phyloP scores from a whole-genome alignment of 2,113 vertebrate species.

The Struthidea cinerea region DNA sequence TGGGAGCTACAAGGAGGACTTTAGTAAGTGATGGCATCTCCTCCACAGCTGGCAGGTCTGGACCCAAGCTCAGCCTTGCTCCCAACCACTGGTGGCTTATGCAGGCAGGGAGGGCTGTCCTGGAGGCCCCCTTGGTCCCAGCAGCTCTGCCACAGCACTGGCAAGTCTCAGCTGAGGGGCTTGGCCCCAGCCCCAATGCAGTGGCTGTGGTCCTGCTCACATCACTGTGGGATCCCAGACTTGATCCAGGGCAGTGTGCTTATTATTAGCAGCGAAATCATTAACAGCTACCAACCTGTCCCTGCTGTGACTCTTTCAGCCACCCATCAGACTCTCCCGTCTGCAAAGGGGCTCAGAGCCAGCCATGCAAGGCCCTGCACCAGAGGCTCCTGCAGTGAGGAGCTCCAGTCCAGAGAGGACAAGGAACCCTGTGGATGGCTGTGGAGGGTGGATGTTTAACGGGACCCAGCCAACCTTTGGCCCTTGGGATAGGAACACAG shows the following conservation, averaged over 20 bases:
- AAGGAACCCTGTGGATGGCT: not conserved
- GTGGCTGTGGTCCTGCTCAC: not conserved
- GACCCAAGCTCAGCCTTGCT: not conserved
- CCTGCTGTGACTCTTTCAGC: not conserved
- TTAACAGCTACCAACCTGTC: not conserved
- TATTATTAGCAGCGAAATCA: not conserved
- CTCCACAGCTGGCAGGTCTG: fast-evolving
- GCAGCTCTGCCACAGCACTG: not conserved
- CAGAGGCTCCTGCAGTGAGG: not conserved
- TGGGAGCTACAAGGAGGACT: fast-evolving
- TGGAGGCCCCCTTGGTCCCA: not conserved
- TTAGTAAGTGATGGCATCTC: not conserved
- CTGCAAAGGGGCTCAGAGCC: fast-evolving
- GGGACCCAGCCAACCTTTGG: not conserved
- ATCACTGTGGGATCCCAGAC: not conserved
- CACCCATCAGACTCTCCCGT: not conserved
- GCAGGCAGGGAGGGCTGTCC: not conserved
- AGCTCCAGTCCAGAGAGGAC: fast-evolving
- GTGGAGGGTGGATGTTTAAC: not conserved
- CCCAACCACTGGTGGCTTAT: fast-evolving
- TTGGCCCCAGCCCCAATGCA: fast-evolving
- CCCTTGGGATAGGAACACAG: not conserved
- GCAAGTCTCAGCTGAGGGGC: not conserved
- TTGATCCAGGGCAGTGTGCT: not conserved
- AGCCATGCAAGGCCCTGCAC: fast-evolving